Base-by-base conservation (phyloP, 2,888 invertebrate genomes). In the Philereme vetulata region DNA sequence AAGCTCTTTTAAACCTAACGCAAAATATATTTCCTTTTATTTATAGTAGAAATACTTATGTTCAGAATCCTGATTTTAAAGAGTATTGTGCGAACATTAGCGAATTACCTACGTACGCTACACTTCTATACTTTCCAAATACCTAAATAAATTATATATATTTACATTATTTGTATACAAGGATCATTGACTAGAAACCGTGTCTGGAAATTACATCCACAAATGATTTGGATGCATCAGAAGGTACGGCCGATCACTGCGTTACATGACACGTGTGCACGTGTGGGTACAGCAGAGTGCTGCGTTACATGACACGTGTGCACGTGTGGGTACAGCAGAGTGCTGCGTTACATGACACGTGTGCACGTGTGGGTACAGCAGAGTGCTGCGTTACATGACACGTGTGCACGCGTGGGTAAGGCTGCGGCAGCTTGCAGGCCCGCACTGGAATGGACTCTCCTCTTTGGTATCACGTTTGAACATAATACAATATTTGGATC, bases 391-490 rank as follows among this genome's bases (percentile, higher is more conserved):
- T 21, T 21, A 21, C 21, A 21, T 21, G 21, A 21, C 21, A 21
- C 21, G 21, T 21, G 21, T 21, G 21, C 21, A 21, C 21, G 21
- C 44, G 9, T 35, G 5, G 7, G 42, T 38, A 9, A n/a, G 42
- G 21, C 21, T 8, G 7, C 6, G 33, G 36, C 38, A 38, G 10
- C 21, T 8, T 46, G 48, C 35, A 7, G 35, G 35, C 35, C 53
- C 38, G 21, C 40, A 54, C 54, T 79, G 88, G 87, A 85, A 86
- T 86, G 87, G 78, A 83, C 77, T 68, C 81, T 76, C 76, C 67
- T 88, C 90, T 90, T 90, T 89, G 90, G 90, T 89, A 88, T 88
- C 84, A 79, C 72, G 81, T 86, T 88, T 84, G 86, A 87, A 87
- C 86, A 80, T 78, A 56, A 64, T 59, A 76, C 74, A 69, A 69